A percentile compares a stretch with the other conserved stretches of the same genome.
Conservation (phyloP, 2,113 vertebrate species). For the Nettapus auritus region DNA sequence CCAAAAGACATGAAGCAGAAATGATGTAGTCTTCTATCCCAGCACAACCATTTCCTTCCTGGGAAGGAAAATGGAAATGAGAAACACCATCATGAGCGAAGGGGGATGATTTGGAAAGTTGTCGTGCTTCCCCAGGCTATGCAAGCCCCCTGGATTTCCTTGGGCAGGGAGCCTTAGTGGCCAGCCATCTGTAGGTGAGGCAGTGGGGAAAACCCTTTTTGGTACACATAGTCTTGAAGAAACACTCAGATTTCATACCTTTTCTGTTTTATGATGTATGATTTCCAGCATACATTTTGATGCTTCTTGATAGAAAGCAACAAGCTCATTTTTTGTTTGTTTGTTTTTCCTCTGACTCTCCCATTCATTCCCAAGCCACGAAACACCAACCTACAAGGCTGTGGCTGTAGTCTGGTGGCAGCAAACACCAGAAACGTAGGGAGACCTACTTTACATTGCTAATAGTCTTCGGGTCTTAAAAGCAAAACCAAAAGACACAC, state of each 20-base stretch:
- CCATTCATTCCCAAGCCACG: background rate
- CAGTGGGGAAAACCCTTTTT: accelerated
- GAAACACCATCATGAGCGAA: background rate
- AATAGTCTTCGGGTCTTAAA: background rate
- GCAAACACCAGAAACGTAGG: accelerated
- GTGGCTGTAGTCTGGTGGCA: background rate
- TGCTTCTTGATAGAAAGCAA: background rate
- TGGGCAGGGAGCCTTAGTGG: accelerated
- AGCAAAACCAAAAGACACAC: background rate
- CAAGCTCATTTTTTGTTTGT: background rate
- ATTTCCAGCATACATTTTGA: background rate
- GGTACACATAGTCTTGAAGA: background rate
- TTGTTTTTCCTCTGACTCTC: background rate
- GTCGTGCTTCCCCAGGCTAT: accelerated
- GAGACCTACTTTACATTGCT: background rate
- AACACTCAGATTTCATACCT: background rate
- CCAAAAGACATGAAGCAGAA: background rate
- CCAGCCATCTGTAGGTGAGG: background rate
- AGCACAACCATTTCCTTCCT: background rate
- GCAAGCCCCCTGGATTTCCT: background rate
- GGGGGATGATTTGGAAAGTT: background rate
- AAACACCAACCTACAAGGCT: background rate
- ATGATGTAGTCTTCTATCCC: background rate
- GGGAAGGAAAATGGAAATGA: background rate
- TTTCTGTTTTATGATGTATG: background rate